Conservation (phyloP, 64 coral and sea anemone species). For the Orbicella faveolata region DNA sequence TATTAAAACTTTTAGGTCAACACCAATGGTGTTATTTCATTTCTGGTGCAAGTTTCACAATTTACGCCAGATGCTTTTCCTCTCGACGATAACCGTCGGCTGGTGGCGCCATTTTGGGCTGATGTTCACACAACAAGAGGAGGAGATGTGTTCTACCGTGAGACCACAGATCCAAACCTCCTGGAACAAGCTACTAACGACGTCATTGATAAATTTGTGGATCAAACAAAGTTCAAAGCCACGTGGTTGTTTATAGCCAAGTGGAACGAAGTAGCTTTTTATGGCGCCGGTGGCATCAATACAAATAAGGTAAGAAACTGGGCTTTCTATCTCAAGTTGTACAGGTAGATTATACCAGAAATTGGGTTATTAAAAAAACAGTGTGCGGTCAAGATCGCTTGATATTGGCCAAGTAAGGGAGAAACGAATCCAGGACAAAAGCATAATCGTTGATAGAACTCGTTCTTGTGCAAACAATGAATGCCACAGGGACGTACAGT, state of each 20-base stretch:
- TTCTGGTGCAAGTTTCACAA: slow-evolving; percentile 38
- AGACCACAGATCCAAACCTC: slow-evolving; percentile 34
- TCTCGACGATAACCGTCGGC: slow-evolving; percentile 33
- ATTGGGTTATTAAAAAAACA: no score
- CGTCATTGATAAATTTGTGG: slow-evolving; percentile 28
- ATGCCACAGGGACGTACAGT: no score
- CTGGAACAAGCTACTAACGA: slow-evolving; percentile 47
- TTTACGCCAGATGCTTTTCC: slow-evolving; percentile 70
- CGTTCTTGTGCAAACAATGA: no score
- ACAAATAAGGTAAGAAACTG: slow-evolving; percentile 32
- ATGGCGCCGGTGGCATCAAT: not conserved
- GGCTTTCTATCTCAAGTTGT: no score
- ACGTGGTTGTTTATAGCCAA: slow-evolving; percentile 53
- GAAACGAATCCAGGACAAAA: no score
- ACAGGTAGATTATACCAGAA: not conserved
- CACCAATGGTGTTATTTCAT: slow-evolving; percentile 70
- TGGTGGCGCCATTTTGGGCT: slow-evolving; percentile 71
- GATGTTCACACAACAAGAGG: slow-evolving; percentile 61
- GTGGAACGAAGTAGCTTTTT: slow-evolving; percentile 64
- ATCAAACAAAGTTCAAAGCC: slow-evolving; percentile 37
- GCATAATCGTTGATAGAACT: no score
- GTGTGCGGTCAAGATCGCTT: not conserved
- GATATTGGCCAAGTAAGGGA: no score
- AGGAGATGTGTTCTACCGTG: slow-evolving; percentile 67
- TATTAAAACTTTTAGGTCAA: slow-evolving; percentile 33